Evolutionary conservation across 2,888 invertebrate species (phyloP).

Genomic region (Apodemia mormo): DNA sequence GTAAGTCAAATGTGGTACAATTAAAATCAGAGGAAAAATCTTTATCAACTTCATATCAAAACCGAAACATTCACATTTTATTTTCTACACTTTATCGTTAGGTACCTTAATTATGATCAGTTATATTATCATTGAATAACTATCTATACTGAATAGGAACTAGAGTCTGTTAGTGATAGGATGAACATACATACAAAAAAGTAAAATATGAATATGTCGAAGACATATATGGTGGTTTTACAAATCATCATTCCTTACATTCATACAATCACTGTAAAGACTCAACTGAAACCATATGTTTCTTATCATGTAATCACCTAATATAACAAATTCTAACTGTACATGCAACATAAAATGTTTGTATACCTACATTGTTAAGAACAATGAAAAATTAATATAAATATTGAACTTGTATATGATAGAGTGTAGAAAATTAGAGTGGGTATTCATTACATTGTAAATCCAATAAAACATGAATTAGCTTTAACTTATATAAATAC

Average conservation of each 20-base stretch:
- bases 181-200: constrained; percentile 41
- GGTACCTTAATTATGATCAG: constrained; percentile 53
- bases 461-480: constrained; percentile 68
- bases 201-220: constrained; percentile 25
- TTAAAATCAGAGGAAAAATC: constrained; percentile 79
- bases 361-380: constrained; percentile 6
- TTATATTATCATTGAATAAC: constrained; percentile 56
- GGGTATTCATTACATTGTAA: constrained; percentile 52
- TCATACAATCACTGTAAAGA: constrained; percentile 19
- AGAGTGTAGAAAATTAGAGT: constrained; percentile 76
- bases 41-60: constrained; percentile 79
- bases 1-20: constrained; percentile 80
- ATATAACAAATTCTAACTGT: constrained; percentile 1
- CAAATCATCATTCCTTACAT: constrained; percentile 10
- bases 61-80: constrained; percentile 75
- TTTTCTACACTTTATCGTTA: constrained; percentile 80
- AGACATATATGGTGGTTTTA: constrained; percentile 22
- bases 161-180: constrained; percentile 56
- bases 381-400: constrained; percentile 20
- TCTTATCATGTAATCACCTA: constrained; percentile 6
- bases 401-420: constrained; percentile 52
- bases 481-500: constrained; percentile 25
- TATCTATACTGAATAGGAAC: constrained; percentile 68
- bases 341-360: constrained; percentile 15
- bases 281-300: constrained; percentile 19